These are phyloP conservation scores for Parauchenoglanis ngamensis DNA, from an alignment of 2,797 vertebrate genomes.

Conservation along the genomic window DNA sequence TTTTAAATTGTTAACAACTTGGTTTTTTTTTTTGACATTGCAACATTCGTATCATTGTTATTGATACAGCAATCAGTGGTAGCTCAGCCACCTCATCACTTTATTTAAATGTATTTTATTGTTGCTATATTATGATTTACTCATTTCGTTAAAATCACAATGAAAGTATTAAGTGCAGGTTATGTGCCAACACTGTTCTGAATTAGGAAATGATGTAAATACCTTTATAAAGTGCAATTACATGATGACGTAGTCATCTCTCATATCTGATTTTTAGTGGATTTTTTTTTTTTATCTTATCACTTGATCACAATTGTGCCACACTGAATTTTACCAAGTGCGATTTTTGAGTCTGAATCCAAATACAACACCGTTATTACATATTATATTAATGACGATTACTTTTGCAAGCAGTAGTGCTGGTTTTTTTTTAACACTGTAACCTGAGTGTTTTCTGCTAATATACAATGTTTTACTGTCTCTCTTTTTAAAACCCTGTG, in stretches of 20 bases:
- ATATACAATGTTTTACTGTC: slow-evolving; percentile 18
- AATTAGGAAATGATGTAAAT: slow-evolving; percentile 62
- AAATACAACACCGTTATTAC: slow-evolving; percentile 40
- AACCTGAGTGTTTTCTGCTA: slow-evolving; percentile 31
- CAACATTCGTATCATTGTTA: slow-evolving; percentile 4
- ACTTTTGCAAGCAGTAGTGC: slow-evolving; percentile 8
- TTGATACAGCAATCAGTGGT: slow-evolving; percentile 59
- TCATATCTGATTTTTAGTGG: slow-evolving; percentile 41
- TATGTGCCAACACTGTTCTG: slow-evolving; percentile 51
- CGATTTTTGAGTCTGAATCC: slow-evolving; percentile 50
- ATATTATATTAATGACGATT: slow-evolving; percentile 19
- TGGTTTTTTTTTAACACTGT: neutral
- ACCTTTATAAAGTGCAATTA: slow-evolving; percentile 75
- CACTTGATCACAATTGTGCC: slow-evolving; percentile 55
- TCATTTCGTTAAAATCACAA: slow-evolving; percentile 55
- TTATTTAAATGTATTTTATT: slow-evolving; percentile 54
- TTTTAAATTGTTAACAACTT: neutral
- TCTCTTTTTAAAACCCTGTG: slow-evolving; percentile 54
- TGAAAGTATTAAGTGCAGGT: slow-evolving; percentile 60
- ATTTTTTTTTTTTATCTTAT: slow-evolving; percentile 46
- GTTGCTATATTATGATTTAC: slow-evolving; percentile 54
- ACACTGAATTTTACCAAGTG: slow-evolving; percentile 53
- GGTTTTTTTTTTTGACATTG: neutral
- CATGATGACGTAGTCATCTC: slow-evolving; percentile 51
- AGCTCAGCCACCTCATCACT: slow-evolving; percentile 72